Evolutionary conservation across 1,140 invertebrate genomes (phyloP), one percentile per base, ranked within the genome.

Genomic region (Chrysopa pallens): DNA sequence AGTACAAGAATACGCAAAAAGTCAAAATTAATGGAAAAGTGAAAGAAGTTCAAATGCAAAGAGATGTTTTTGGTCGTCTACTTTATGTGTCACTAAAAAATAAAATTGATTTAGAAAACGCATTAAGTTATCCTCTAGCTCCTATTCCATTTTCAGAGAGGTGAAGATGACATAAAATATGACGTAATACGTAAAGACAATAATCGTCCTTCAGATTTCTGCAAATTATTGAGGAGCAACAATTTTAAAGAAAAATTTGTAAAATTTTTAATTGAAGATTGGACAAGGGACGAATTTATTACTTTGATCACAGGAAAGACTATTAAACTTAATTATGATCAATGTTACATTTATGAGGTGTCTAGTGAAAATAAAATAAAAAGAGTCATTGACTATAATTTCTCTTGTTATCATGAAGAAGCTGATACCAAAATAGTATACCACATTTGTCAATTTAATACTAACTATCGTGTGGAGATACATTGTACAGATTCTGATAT

Each of bases 401-500:
- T 49, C 4, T 37, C 37, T 31, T 50, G 49, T 31, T 43, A 44
- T 40, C 49, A 50, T 28, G 46, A 50, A 46, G 43, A 50, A 46
- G 47, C 45, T 35, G 45, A 45, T 35, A 49, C 45, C 11, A 48
- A 43, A 44, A 49, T 46, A 23, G 35, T 48, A 6, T 46, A 38
- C 29, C 47, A 47, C 39, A 46, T 50, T 48, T 50, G 44, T 42
- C 46, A 46, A 31, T 39, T 46, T 1, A 46, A 48, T 36, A 41
- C 6, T 4, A 50, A 50, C 29, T 43, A 42, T 41, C 41, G 38
- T 36, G 44, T 50, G 38, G 39, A 40, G n/a, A 38, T 48, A 37
- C 47, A 48, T 42, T 50, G 49, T 39, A 49, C 47, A 39, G 47
- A 49, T 47, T 49, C 49, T 13, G 43, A 50, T 41, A 46, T 50